Conservation (phyloP, 2,113 vertebrate genomes). For the Reinhardtius hippoglossoides region DNA sequence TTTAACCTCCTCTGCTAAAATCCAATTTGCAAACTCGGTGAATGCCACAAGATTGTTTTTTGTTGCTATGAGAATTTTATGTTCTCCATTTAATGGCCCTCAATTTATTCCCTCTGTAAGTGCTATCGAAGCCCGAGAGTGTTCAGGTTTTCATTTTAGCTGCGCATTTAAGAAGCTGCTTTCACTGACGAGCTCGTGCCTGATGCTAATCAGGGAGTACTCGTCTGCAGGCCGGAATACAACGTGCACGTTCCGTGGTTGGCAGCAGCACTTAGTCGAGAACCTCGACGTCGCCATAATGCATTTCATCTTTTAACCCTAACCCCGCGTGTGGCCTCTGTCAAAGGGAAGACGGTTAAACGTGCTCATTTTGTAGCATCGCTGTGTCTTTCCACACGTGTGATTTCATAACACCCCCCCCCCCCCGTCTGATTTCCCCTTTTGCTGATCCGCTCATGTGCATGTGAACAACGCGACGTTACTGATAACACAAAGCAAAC, state of each 20-base stretch:
- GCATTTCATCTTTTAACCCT: slow-evolving; percentile 19
- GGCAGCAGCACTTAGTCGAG: slow-evolving; percentile 6
- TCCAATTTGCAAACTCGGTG: slow-evolving; percentile 23
- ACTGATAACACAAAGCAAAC: too few relatives aligned
- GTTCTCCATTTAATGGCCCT: slow-evolving; percentile 61
- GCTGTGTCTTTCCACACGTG: neutral
- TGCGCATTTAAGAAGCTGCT: slow-evolving; percentile 43
- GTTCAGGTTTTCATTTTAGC: slow-evolving; percentile 42
- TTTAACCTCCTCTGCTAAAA: neutral
- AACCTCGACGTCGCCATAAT: slow-evolving; percentile 4
- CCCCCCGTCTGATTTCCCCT: too few relatives aligned
- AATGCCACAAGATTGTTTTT: slow-evolving; percentile 38
- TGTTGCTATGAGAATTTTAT: slow-evolving; percentile 32
- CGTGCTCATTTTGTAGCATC: neutral
- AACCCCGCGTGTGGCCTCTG: slow-evolving; percentile 1
- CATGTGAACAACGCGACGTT: neutral
- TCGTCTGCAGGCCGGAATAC: slow-evolving; percentile 22
- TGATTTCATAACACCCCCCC: neutral
- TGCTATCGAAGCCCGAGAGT: slow-evolving; percentile 30
- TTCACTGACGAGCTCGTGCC: slow-evolving; percentile 8
- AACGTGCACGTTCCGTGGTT: neutral
- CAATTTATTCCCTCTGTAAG: slow-evolving; percentile 55
- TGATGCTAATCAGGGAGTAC: slow-evolving; percentile 44
- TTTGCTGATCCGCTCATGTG: neutral
- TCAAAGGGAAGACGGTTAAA: neutral